Evolutionary conservation across 2,113 vertebrate genomes (phyloP), one percentile per base, ranked within the genome.

Genomic region (Epinephelus lanceolatus): DNA sequence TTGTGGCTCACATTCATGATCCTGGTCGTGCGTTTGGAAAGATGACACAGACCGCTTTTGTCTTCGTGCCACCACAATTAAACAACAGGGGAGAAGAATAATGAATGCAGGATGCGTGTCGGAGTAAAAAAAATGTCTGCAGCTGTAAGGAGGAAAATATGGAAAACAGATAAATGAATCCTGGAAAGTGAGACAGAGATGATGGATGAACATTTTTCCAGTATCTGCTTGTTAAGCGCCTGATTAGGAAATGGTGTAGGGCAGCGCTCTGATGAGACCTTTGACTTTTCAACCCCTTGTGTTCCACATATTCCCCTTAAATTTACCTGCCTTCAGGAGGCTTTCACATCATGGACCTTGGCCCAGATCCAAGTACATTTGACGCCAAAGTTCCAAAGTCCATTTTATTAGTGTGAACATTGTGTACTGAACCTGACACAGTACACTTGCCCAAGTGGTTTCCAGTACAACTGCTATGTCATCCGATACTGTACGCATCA

Each of bases 91-190:
- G 47, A 74, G 71, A 76, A 68, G 37, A 81, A 37, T 55, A 86
- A 87, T 74, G 78, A 84, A 45, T 8, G 81, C 81, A 87, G 78
- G 84, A 85, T 86, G 69, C 57, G 66, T 53, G 51, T 19, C 80
- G 8, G 63, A 53, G 47, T 69, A 14, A 80, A 71, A 71, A 71
- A 68, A 21, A 70, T 8, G 13, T 63, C 17, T 37, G 66, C 40
- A 83, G 79, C 69, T 72, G 51, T 57, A 53, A 51, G 5, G 33
- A 56, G 67, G 53, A 63, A 52, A 63, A 68, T 53, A 55, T 4
- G 68, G 62, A 65, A 86, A 76, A 76, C 21, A 57, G 25, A 59
- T 33, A 72, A 52, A 61, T 33, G 5, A 76, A 62, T 73, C 10
- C 21, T 66, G 47, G 76, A 71, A 78, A 57, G 57, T 10, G 17